These are phyloP conservation scores for Brachyptera risi DNA, from an alignment of 2,888 invertebrate genomes.

Conservation along the genomic window DNA sequence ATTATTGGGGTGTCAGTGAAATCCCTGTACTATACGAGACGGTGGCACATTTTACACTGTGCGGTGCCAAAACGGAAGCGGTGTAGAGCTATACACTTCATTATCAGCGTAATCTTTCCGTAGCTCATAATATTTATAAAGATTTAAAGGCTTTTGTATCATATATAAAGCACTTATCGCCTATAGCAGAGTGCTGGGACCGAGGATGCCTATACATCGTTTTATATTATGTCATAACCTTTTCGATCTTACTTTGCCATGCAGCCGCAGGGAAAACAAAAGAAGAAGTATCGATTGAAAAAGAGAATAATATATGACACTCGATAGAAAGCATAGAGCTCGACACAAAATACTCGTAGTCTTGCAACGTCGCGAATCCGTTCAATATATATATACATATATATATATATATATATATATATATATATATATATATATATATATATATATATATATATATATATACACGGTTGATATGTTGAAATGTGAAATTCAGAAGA, in stretches of 20 bases:
- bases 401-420: no score
- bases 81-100: slow-evolving; percentile 1
- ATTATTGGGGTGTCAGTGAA: neutral
- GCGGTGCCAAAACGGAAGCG: slow-evolving; percentile 11
- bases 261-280: neutral
- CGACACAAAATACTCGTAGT: no score
- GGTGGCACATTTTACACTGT: neutral
- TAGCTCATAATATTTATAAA: neutral
- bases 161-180: neutral
- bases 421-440: no score
- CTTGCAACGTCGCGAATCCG: no score
- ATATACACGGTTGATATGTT: no score
- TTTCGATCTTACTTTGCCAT: no score
- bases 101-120: neutral
- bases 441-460: no score
- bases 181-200: neutral
- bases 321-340: no score
- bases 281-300: slow-evolving; percentile 1
- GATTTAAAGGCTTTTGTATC: neutral
- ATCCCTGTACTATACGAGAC: neutral
- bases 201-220: slow-evolving; percentile 1
- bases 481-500: no score
- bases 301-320: no score
- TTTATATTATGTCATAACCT: slow-evolving; percentile 18
- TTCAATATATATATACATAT: no score